Evolutionary conservation across 1,140 invertebrate genomes (phyloP).

Genomic region (Megalonaias nervosa): DNA sequence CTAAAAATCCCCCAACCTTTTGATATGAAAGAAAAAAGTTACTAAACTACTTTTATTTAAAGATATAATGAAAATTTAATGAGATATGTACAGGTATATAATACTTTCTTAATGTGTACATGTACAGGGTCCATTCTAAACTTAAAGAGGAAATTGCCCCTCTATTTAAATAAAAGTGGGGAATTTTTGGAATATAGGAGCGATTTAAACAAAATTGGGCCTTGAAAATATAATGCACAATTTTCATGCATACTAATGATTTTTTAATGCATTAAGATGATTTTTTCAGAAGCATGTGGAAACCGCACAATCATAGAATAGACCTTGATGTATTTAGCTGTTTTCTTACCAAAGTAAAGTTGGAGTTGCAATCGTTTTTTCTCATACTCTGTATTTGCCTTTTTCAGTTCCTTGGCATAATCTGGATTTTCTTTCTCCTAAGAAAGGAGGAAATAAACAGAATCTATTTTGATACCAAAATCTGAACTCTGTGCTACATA

Average conservation of each 20-base stretch:
- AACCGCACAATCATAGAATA: conserved; percentile 5
- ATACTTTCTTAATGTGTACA: too few species aligned
- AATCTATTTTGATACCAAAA: not conserved
- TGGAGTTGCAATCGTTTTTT: conserved; percentile 84
- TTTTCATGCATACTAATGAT: too few species aligned
- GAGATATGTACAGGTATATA: too few species aligned
- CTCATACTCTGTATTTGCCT: conserved; percentile 94
- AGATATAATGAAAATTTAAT: too few species aligned
- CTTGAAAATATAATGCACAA: not conserved
- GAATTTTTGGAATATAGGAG: too few species aligned
- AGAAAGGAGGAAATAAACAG: not conserved
- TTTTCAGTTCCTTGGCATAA: conserved; percentile 91
- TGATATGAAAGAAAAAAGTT: too few species aligned
- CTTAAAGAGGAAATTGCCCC: not conserved
- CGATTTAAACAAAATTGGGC: not conserved
- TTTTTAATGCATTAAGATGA: too few species aligned
- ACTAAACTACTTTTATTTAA: too few species aligned
- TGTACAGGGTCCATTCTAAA: not conserved
- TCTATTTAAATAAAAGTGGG: not conserved
- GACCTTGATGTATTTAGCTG: not conserved
- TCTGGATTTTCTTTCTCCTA: conserved; percentile 97
- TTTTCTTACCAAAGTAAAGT: conserved; percentile 81
- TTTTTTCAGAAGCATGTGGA: not conserved
- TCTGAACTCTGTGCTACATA: not conserved
- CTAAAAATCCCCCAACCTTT: too few species aligned